Evolutionary conservation across 2,888 invertebrate genomes (phyloP), one percentile per base, ranked within the genome.

Genomic region (Cabera pusaria): DNA sequence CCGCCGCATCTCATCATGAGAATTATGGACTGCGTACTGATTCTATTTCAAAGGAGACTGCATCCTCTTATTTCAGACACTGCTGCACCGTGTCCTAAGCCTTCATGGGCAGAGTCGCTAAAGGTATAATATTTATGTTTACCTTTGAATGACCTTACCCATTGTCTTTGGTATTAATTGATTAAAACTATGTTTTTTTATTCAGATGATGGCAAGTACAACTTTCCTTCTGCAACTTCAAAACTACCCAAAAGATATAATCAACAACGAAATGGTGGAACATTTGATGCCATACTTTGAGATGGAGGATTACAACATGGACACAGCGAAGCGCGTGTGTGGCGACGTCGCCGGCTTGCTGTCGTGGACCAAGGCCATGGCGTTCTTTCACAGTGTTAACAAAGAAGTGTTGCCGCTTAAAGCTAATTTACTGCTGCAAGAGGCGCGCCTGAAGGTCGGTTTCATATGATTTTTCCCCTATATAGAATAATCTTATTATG

Each of bases 251-350:
- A 97, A 98, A 84, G 98, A 98, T 67, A 96, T 96, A 4, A 98
- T 98, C 44, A 98, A 98, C 74, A 97, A 97, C 64, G 98, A 98
- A 86, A 98, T 98, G 93, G 96, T 98, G 4, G 98, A 98, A 71
- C 90, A 98, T 43, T 80, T 98, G 34, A 91, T 93, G 52, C 97
- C 98, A 0, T 98, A 98, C 76, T 96, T 97, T 60, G 93, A 94
- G 72, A 97, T 97, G 97, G 98, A 98, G 62, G 98, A 98, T 76
- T 98, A 98, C 74, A 97, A 96, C 69, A 96, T 98, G 95, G 98
- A 98, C 64, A 97, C 95, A 34, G 98, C 98, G 0, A 95, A 97
- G 69, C 91, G 98, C 49, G 98, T 98, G 2, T 98, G 98, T 70
- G 98, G 98, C 33, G 98, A 98, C 69, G 98, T 98, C 0, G 98